Evolutionary conservation across 2,797 vertebrate genomes (phyloP), one percentile per base, ranked within the genome.

Genomic region (Chloroceryle inda): DNA sequence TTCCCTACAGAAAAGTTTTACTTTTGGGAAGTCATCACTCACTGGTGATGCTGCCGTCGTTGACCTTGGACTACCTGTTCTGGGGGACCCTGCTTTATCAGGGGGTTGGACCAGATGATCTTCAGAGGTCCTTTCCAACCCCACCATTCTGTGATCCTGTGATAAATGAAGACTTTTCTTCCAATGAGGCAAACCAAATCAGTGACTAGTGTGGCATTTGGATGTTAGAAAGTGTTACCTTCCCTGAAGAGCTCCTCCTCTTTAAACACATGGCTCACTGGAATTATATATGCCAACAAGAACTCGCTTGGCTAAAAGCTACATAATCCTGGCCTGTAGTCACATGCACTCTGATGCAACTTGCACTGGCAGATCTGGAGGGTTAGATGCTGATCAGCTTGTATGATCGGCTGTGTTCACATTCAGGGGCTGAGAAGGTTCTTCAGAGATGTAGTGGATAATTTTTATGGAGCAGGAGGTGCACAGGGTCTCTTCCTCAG

Each of bases 1-100:
- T 72, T 68, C 8, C 26, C 6, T 37, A 22, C 15, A 37, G 27
- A 69, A 44, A 0, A 0, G 1, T 12, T 45, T 71, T 72, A 18
- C 12, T 59, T 92, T 73, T 33, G 22, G 35, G 50, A 85, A 72
- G 31, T 17, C 29, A 58, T 50, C 4, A 3, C n/a, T n/a, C 26
- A 37, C 6, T 20, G 23, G 6, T 47, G 40, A 55, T 47, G 53
- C 15, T 69, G 10, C 21, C 21, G 22, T 61, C 53, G 4, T 17
- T 68, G 63, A 24, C 35, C 78, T 21, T 35, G n/a, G 55, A n/a
- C n/a, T 35, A 35, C 21, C n/a, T 35, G 21, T n/a, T 58, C 55
- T 58, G 55, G 33, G 22, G 21, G 20, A 35, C 21, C n/a, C n/a
- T 58, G n/a, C 55, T 58, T 33, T 22, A n/a, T 33, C n/a, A 58